Base-by-base conservation (phyloP, 2,797 vertebrate species). In the Pagetopsis macropterus region DNA sequence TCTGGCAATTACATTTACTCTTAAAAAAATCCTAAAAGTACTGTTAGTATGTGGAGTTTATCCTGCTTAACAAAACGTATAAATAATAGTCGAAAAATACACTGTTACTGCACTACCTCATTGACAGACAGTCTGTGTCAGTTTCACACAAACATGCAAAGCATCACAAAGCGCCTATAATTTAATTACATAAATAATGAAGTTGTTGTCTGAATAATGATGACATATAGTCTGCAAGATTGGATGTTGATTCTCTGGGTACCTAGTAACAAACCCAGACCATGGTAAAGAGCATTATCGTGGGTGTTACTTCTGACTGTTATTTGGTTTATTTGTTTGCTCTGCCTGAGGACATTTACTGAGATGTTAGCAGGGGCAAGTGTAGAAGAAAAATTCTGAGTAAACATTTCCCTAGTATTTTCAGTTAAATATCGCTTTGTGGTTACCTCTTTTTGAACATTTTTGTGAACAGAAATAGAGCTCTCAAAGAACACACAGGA, bases 171-270 rank as follows among this genome's bases (percentile, higher is more conserved):
- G 41, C 23, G 23, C 4, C 23, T 27, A 3, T 33, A 45, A 44
- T 55, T 75, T 59, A 73, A 59, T 27, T 27, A 8, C 12, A 21
- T 37, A 21, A 49, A 60, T 76, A 16, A 71, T 72, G 67, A 19
- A 49, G 59, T 61, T 70, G 15, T 45, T 12, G 16, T 77, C 57
- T 84, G 81, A 84, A 72, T 82, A 75, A 87, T 76, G 72, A 83
- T 46, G 50, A 49, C 41, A 44, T 40, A 14, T 2, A 19, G 64
- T 64, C 65, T 75, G 3, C 31, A 61, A 83, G 70, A 72, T 52
- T 61, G 76, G 75, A 65, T 6, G 69, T 64, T 82, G 75, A 86
- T 85, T 79, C 73, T 63, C 44, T 62, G 43, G 66, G 31, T 72
- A 46, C 33, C 31, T 80, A 76, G 48, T 54, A 72, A 72, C 44